A percentile compares a stretch with the other conserved stretches of the same genome.
Evolutionary conservation across 1,140 invertebrate genomes (phyloP).

Genomic region (Mya arenaria): DNA sequence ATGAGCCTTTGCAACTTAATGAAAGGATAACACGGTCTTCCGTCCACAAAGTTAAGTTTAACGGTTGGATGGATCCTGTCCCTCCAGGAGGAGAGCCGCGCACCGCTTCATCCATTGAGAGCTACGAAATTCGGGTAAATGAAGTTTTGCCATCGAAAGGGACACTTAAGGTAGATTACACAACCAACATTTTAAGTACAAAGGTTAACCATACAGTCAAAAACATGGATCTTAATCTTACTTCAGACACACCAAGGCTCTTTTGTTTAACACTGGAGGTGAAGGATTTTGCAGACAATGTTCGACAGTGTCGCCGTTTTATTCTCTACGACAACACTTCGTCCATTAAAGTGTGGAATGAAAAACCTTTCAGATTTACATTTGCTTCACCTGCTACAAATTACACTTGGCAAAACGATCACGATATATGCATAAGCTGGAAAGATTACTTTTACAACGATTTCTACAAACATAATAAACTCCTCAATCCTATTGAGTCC

Average conservation of each 20-base stretch:
- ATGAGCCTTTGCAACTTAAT: constrained; percentile 10
- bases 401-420: constrained; percentile 33
- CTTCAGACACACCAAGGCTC: not conserved
- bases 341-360: not conserved
- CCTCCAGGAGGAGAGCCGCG: not conserved
- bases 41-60: not conserved
- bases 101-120: constrained; percentile 10
- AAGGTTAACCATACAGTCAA: not conserved
- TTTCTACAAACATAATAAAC: constrained; percentile 27
- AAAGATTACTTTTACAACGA: constrained; percentile 27
- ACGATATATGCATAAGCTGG: constrained; percentile 24
- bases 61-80: constrained; percentile 24
- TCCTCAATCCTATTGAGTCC: constrained; percentile 34
- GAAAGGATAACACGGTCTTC: not conserved
- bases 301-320: constrained; percentile 13
- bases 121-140: constrained; percentile 19
- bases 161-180: not conserved
- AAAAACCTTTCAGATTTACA: not conserved
- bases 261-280: constrained; percentile 26
- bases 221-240: not conserved
- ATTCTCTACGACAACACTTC: constrained; percentile 6
- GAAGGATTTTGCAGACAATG: constrained; percentile 34
- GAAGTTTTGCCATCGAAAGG: not conserved
- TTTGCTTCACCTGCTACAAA: constrained; percentile 16
- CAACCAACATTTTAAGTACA: not conserved